These are phyloP conservation scores for Dasyprocta punctata DNA, from an alignment of 2,113 vertebrate species.

Conservation along the genomic window DNA sequence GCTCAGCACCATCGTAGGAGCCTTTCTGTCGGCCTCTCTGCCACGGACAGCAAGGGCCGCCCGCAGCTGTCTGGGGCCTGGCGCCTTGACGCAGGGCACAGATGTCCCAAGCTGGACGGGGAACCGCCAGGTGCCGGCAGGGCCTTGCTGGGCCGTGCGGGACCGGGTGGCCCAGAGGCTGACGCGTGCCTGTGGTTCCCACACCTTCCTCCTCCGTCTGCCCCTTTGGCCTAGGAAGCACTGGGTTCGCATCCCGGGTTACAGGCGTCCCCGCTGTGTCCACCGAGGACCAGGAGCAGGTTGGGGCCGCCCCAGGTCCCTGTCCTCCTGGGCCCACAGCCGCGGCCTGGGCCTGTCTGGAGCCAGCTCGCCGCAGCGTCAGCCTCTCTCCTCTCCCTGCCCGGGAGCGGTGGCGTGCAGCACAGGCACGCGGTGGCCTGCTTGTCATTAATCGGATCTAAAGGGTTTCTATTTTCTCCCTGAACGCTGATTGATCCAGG, in stretches of 20 bases:
- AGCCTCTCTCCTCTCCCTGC: neutral
- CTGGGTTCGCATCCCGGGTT: neutral
- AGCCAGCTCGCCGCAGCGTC: neutral
- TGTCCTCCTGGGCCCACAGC: neutral
- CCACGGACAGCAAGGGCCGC: neutral
- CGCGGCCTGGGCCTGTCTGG: neutral
- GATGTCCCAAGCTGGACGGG: rapidly evolving
- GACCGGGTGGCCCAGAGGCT: neutral
- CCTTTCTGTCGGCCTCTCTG: neutral
- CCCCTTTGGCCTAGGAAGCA: neutral
- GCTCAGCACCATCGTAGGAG: neutral
- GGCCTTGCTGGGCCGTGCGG: neutral
- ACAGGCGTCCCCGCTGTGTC: neutral
- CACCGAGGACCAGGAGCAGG: neutral
- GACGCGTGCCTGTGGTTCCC: neutral
- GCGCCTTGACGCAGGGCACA: neutral
- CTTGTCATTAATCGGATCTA: constrained; percentile 68
- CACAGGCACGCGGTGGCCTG: neutral
- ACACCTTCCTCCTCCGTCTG: neutral
- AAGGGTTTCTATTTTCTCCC: constrained; percentile 76
- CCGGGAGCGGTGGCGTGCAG: neutral
- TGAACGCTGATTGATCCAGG: constrained; percentile 63
- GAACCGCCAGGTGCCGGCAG: rapidly evolving
- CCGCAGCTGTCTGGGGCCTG: no score
- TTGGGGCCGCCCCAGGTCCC: neutral